Evolutionary conservation across 2,113 vertebrate species (phyloP), one percentile per base, ranked within the genome.

Genomic region (Zosterops borbonicus): DNA sequence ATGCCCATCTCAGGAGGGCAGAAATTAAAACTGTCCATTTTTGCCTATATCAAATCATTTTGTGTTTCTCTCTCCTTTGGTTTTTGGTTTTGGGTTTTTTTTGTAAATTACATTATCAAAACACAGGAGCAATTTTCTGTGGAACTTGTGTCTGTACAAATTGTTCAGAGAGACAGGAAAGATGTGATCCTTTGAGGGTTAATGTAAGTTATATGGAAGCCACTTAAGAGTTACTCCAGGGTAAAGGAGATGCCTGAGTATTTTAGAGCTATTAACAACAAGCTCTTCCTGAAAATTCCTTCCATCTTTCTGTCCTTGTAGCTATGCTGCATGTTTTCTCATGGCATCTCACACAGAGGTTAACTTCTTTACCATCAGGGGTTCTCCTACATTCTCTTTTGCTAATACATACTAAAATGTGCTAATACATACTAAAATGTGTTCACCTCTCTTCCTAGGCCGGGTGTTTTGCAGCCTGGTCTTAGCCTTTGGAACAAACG

Each of bases 11-110:
- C 75, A 88, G 59, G 35, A 83, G 63, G 14, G 37, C 33, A 93
- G 75, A 83, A 86, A 83, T 53, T 17, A 79, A 41, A 39, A 60
- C n/a, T 67, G n/a, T 80, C 79, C n/a, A 5, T 88, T 75, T 86
- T 83, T 4, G 14, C 60, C 37, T 88, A 35, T 65, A 76, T 64
- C 39, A 87, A 39, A 81, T 60, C 0, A 12, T 6, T 87, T 39
- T 82, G 29, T 69, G 9, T 75, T 94, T 90, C 20, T 14, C 9
- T 82, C 42, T 81, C 19, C 55, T 77, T 81, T 89, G 42, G 5
- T 86, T 84, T 64, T n/a, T 89, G 42, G 5, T 89, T 74, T 55
- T n/a, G n/a, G 35, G 28, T 5, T 9, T 12, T 4, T 83, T 77
- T 83, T 83, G 28, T 59, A 64, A 47, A 74, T 41, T 87, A 42